Conservation (phyloP, 2,797 vertebrate genomes). For the Emydoidea blandingii region DNA sequence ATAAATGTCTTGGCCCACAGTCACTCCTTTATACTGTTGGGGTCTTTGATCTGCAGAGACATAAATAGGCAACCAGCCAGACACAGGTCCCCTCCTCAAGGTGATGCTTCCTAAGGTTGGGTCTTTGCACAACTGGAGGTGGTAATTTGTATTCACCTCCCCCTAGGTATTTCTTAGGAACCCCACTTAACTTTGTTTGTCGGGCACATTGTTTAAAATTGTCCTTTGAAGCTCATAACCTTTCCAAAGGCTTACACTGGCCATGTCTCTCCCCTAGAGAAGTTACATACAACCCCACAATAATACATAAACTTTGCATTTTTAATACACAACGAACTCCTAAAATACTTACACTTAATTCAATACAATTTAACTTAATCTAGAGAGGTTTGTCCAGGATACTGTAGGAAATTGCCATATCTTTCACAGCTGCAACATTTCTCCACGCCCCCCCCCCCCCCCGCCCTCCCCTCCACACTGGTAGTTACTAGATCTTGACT, state of each 20-base stretch:
- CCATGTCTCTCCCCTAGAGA: background rate
- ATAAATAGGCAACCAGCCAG: background rate
- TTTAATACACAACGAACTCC: background rate
- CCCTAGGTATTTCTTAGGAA: background rate
- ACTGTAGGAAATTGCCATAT: background rate
- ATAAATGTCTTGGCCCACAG: background rate
- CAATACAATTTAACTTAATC: background rate
- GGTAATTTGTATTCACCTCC: background rate
- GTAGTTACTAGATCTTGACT: background rate
- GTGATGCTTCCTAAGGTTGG: background rate
- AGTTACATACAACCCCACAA: background rate
- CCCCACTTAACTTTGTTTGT: background rate
- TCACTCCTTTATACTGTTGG: background rate
- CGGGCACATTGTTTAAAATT: background rate
- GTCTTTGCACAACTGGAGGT: background rate
- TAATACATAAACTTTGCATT: background rate
- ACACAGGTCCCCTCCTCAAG: background rate
- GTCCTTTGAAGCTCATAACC: background rate
- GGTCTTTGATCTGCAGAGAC: background rate
- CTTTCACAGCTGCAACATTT: background rate
- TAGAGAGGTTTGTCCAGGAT: background rate
- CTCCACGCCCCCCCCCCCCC: background rate
- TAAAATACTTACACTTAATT: background rate
- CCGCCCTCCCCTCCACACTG: background rate
- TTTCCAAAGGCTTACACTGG: background rate